Conservation (phyloP, 2,888 invertebrate species). For the Pasiphila rectangulata region DNA sequence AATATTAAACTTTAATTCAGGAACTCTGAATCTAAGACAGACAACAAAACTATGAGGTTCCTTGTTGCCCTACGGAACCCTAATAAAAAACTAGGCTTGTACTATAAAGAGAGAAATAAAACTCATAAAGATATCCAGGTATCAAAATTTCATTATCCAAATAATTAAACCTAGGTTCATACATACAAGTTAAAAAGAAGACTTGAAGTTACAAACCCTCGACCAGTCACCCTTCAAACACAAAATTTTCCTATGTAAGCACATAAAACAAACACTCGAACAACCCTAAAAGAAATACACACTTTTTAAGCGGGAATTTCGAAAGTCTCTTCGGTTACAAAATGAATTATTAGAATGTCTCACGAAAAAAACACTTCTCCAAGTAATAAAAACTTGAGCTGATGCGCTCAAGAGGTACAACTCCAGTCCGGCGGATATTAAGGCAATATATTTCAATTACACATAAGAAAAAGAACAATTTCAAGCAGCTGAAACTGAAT, state of each 20-base stretch:
- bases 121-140: too few species aligned
- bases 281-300: conserved; percentile 40
- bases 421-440: conserved; percentile 77
- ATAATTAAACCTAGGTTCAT: too few species aligned
- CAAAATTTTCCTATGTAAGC: conserved; percentile 2
- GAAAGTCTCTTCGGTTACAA: conserved; percentile 60
- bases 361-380: conserved; percentile 72
- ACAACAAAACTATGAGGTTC: too few species aligned
- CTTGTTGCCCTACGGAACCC: too few species aligned
- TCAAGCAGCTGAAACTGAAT: conserved; percentile 79
- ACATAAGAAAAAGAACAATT: conserved; percentile 80
- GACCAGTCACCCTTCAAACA: conserved; percentile 5
- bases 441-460: conserved; percentile 81
- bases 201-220: conserved; percentile 7
- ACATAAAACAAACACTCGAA: conserved; percentile 22
- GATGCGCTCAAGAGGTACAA: conserved; percentile 74
- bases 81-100: too few species aligned
- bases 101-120: too few species aligned
- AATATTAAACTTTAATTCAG: too few species aligned
- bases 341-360: conserved; percentile 78
- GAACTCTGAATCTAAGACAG: too few species aligned
- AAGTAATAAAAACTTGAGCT: conserved; percentile 77
- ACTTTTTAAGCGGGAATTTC: conserved; percentile 58
- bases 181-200: neutral
- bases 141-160: too few species aligned